Conservation (phyloP, 2,797 vertebrate species). For the Gouania willdenowi region DNA sequence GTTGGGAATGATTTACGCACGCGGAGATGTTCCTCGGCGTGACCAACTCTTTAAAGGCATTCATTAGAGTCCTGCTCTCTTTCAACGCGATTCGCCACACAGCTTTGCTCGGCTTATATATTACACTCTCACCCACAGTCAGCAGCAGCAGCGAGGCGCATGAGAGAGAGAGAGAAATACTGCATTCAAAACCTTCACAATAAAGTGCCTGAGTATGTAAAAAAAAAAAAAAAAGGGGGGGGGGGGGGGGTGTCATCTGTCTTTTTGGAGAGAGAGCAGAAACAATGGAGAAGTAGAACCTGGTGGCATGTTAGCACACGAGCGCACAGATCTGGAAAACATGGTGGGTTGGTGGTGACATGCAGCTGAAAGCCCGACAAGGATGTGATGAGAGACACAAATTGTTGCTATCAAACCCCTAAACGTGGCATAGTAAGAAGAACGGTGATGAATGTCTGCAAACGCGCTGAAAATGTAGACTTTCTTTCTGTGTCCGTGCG, state of each 20-base stretch:
- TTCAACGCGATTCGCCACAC: conserved; percentile 87
- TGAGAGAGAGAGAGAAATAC: conserved; percentile 26
- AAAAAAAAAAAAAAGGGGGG: no score
- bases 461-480: conserved; percentile 19
- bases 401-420: no score
- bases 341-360: conserved; percentile 2
- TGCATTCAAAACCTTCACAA: conserved; percentile 13
- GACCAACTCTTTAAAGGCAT: conserved; percentile 88
- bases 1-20: conserved; percentile 86
- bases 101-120: conserved; percentile 55
- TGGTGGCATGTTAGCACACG: conserved; percentile 1
- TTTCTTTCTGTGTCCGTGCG: conserved; percentile 13
- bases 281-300: conserved; percentile 1
- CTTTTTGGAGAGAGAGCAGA: conserved; percentile 25
- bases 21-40: conserved; percentile 79
- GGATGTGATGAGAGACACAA: no score
- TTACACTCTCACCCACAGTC: conserved; percentile 43
- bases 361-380: no score
- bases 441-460: no score
- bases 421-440: no score
- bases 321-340: neutral
- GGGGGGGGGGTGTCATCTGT: conserved; percentile 17
- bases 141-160: conserved; percentile 71
- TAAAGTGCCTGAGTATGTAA: conserved; percentile 11
- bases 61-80: conserved; percentile 85